phyloP scores from a whole-genome alignment of 2,888 invertebrate species.

The Agrochola litura region DNA sequence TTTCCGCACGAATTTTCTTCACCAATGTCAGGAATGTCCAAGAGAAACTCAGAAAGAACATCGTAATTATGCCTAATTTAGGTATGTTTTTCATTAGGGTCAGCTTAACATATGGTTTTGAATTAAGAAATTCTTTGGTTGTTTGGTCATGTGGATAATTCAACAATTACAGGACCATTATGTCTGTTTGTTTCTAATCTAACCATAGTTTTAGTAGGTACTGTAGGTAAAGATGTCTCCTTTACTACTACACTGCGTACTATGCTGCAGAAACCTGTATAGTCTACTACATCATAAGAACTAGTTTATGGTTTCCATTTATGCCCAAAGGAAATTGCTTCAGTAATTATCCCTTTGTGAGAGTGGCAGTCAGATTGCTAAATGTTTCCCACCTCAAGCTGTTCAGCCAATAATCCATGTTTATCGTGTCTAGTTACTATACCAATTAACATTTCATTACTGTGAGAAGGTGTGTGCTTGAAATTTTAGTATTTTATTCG shows the following conservation, averaged over 20 bases:
- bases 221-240: too few species aligned
- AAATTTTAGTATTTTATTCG: slow-evolving; percentile 2
- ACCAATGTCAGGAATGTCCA: too few species aligned
- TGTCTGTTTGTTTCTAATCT: background rate
- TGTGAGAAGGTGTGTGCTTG: background rate
- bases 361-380: slow-evolving; percentile 30
- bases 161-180: background rate
- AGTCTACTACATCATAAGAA: background rate
- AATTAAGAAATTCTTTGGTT: background rate
- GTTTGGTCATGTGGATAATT: background rate
- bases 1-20: too few species aligned
- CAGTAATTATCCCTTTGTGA: slow-evolving; percentile 28
- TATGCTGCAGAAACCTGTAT: background rate
- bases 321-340: slow-evolving; percentile 42
- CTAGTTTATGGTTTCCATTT: background rate
- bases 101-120: background rate
- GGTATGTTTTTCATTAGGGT: background rate
- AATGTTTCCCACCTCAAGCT: slow-evolving; percentile 10
- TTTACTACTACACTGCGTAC: background rate
- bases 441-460: slow-evolving; percentile 31
- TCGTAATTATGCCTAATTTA: background rate
- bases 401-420: slow-evolving; percentile 19
- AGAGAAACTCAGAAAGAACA: too few species aligned
- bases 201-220: background rate
- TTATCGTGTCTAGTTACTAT: slow-evolving; percentile 11